These are phyloP conservation scores for Xenentodon cancila DNA, from an alignment of 2,797 vertebrate genomes.

Conservation along the genomic window DNA sequence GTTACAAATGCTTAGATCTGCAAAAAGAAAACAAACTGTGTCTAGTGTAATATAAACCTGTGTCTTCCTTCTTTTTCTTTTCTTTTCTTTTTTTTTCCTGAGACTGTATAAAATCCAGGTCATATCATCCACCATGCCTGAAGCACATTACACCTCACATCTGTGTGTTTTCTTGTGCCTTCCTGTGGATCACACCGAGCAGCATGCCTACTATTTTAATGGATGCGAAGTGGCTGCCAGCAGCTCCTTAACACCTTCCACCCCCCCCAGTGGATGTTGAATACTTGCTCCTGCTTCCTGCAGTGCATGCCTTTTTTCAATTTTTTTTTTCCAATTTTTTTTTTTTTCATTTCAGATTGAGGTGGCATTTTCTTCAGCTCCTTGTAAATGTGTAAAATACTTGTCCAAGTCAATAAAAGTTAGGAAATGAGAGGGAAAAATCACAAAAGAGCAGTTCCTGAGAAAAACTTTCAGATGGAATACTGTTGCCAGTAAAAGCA, in stretches of 20 bases:
- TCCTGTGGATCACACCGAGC: constrained; percentile 44
- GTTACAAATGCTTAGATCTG: constrained; percentile 42
- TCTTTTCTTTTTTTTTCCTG: background rate
- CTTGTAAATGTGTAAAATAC: constrained; percentile 18
- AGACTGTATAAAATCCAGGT: constrained; percentile 48
- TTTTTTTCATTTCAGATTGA: constrained; percentile 37
- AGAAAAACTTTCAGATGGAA: too few species aligned
- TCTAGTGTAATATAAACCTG: constrained; percentile 32
- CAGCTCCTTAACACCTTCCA: constrained; percentile 52
- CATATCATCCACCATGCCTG: constrained; percentile 47
- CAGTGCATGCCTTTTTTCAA: constrained; percentile 13
- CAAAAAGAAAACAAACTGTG: constrained; percentile 24
- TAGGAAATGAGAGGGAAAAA: background rate
- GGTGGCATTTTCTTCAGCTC: constrained; percentile 43
- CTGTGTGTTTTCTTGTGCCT: constrained; percentile 46
- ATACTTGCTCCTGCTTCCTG: constrained; percentile 29
- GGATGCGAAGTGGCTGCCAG: constrained; percentile 55
- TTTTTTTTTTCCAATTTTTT: constrained; percentile 51
- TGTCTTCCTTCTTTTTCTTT: constrained; percentile 8
- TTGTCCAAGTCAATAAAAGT: constrained; percentile 20
- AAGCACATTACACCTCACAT: constrained; percentile 51
- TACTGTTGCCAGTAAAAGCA: constrained; percentile 2
- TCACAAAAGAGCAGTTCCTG: constrained; percentile 6
- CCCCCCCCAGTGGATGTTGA: constrained; percentile 29
- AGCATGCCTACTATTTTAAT: constrained; percentile 48